Conservation (phyloP, 2,113 vertebrate genomes). For the Heterotis niloticus region DNA sequence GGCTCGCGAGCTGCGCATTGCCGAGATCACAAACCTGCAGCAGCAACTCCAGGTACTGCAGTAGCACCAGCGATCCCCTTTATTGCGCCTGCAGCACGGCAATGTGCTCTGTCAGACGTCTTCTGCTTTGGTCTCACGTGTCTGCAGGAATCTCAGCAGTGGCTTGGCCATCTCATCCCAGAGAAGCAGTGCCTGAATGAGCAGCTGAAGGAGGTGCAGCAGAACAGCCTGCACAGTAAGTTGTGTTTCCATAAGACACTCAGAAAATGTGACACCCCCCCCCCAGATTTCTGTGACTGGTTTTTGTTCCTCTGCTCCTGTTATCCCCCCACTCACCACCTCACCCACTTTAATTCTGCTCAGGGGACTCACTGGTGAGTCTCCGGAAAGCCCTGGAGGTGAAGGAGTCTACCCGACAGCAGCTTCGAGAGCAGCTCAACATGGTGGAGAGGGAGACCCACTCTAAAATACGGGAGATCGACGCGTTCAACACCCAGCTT, state of each 20-base stretch:
- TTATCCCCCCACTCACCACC: not conserved
- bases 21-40: constrained; percentile 91
- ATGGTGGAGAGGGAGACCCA: constrained; percentile 91
- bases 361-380: constrained; percentile 87
- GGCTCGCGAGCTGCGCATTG: constrained; percentile 85
- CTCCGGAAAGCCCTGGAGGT: constrained; percentile 88
- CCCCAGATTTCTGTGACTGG: not conserved
- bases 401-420: constrained; percentile 81
- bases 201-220: constrained; percentile 92
- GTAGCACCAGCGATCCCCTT: not conserved
- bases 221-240: constrained; percentile 94
- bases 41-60: constrained; percentile 85
- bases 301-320: not conserved
- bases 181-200: constrained; percentile 95
- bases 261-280: not conserved
- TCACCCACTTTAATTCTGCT: constrained; percentile 13
- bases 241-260: constrained; percentile 26
- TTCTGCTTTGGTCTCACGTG: not conserved
- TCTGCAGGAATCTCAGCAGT: constrained; percentile 90
- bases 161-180: constrained; percentile 90
- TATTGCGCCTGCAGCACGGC: not conserved
- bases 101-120: not conserved
- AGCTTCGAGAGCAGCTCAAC: constrained; percentile 86
- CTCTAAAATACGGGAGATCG: constrained; percentile 92
- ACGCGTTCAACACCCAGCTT: constrained; percentile 92